Percentiles rank a stretch among this genome's conserved stretches.
Conservation (phyloP, 2,888 invertebrate genomes). For the Himalopsyche tibetana region DNA sequence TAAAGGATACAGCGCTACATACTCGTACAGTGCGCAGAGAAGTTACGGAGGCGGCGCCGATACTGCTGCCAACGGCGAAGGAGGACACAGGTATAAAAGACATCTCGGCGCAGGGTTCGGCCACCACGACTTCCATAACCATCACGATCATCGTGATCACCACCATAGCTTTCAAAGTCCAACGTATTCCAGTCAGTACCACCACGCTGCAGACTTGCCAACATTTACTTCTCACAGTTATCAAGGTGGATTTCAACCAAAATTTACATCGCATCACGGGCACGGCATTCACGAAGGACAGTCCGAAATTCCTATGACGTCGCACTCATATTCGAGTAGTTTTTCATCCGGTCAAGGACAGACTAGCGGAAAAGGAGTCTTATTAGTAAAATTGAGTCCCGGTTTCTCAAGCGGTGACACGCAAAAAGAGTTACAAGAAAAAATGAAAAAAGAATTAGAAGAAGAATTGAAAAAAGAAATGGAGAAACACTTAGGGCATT, state of each 20-base stretch:
- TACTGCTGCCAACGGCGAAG: slow-evolving; percentile 39
- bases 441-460: neutral
- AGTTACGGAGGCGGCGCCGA: slow-evolving; percentile 59
- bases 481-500: neutral
- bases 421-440: neutral
- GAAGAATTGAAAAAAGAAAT: too few species aligned
- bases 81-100: slow-evolving; percentile 54
- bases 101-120: neutral
- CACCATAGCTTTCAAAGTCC: neutral
- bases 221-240: neutral
- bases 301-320: neutral
- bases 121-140: neutral
- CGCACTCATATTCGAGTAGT: neutral
- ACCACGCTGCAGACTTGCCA: neutral
- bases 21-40: slow-evolving; percentile 64
- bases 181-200: neutral
- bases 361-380: neutral
- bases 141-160: neutral
- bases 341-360: neutral
- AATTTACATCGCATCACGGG: neutral
- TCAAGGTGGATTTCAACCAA: neutral
- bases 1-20: slow-evolving; percentile 64
- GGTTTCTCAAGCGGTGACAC: neutral
- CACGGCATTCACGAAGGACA: neutral
- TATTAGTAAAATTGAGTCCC: neutral